Evolutionary conservation across 2,113 vertebrate genomes (phyloP), one percentile per base, ranked within the genome.

Genomic region (Peromyscus californicus): DNA sequence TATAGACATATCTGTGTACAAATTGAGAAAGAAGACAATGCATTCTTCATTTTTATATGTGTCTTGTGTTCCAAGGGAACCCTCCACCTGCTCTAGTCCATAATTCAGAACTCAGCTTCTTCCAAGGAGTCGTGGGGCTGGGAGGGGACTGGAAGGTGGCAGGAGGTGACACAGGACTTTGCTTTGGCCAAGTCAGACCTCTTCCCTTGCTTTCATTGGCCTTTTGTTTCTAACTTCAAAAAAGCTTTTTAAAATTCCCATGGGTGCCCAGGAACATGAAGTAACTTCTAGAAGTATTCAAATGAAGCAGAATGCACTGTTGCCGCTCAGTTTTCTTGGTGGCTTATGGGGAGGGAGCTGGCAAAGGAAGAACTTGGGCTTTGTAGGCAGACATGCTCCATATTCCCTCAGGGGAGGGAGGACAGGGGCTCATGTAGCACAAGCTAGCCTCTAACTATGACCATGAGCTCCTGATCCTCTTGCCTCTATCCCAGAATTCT

Each of bases 21-120:
- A 95, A 96, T 72, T 36, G 75, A 0, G 0, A 96, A 90, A 93
- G 2, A 72, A 39, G 33, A 69, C 42, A 36, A 76, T 85, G 51
- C 65, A 92, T 95, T 91, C 36, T 74, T 98, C 93, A 48, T 75
- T 80, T 94, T 80, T 82, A 45, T 67, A 93, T 92, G 33, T 85
- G 78, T 89, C 33, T 72, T 29, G 1, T 86, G 61, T 89, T 94
- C 95, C 82, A 94, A 39, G 75, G 91, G 33, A 94, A 75, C 10
- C 10, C 51, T 57, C 7, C 70, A 5, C 0, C 31, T 19, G 45
- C 21, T 74, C 12, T 69, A 33, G 89, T 31, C 54, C 86, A 26
- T 96, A 70, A 84, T 87, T 97, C 54, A 76, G 1, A 0, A 33
- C 24, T n/a, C 2, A 0, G 65, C 90, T 96, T 93, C 89, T 91